Base-by-base conservation (phyloP, 2,113 vertebrate species). In the Castor canadensis region DNA sequence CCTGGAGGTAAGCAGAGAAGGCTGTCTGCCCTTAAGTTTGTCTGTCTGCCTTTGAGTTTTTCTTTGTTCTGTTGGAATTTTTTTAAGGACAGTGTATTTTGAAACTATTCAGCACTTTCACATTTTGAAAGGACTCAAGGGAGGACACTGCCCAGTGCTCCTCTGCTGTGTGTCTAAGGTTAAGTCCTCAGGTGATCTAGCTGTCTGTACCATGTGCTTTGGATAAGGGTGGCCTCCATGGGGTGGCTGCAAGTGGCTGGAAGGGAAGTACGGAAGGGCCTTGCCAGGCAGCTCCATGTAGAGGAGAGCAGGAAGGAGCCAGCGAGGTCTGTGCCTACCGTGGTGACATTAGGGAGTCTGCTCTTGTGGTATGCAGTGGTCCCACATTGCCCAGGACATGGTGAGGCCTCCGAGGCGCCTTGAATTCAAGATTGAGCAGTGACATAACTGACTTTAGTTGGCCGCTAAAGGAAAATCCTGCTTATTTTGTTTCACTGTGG, bases 241-340 rank as follows among this genome's bases (percentile, higher is more conserved):
- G 30, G 32, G 19, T 20, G 38, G 20, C 83, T 56, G 66, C 13
- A 13, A 2, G 9, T 38, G 17, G 43, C 4, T 4, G 30, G 40
- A 28, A 9, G 1, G 80, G 17, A 26, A 28, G 13, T 10, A 1
- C 9, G 9, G 35, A 32, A 15, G 24, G 26, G n/a, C 66, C 66
- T 54, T 16, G 32, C 30, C 28, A 47, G 47, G 54, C 20, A n/a
- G 15, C 6, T 72, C 43, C 40, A 47, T 72, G 30, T 16, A 15
- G 16, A 83, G 20, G 17, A n/a, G 66, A 0, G 35, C 3, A 58
- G 49, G 4, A 2, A 30, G 12, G 28, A 13, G n/a, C 43, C 40
- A 9, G 17, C 28, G 1, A 0, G 13, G 40, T 10, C 8, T 3
- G 10, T 40, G 7, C 15, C 60, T n/a, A 32, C 35, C 62, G 24